phyloP scores from a whole-genome alignment of 92 coral and sea anemone genomes.

The Paramuricea clavata region DNA sequence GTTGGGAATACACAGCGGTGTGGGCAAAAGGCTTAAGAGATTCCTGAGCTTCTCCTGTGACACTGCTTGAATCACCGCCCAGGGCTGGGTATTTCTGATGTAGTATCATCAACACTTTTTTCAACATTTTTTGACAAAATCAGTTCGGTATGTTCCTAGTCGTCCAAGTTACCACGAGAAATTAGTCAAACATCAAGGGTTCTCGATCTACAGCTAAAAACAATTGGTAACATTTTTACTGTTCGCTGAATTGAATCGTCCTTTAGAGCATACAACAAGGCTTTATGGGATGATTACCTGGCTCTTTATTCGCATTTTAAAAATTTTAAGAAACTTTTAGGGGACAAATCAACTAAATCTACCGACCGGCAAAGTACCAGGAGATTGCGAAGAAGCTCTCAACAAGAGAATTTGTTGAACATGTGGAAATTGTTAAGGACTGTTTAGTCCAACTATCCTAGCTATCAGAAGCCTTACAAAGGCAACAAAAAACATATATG shows the following conservation, averaged over 20 bases:
- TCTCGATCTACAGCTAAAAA: too few species aligned
- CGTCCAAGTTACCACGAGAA: not conserved
- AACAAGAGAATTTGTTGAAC: not conserved
- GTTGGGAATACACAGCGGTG: not conserved
- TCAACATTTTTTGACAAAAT: not conserved
- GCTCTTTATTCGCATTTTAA: not conserved
- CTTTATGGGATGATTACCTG: not conserved
- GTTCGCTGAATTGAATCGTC: not conserved
- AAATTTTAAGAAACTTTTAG: not conserved
- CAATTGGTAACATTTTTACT: not conserved
- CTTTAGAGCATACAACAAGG: not conserved
- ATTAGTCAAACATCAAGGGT: too few species aligned
- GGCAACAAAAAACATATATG: not conserved
- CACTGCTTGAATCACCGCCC: not conserved
- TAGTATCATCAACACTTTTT: not conserved
- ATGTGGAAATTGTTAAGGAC: not conserved
- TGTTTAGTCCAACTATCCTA: not conserved
- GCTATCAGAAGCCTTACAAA: not conserved
- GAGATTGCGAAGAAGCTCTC: not conserved
- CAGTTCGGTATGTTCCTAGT: not conserved
- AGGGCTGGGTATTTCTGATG: not conserved
- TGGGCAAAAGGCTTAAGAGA: not conserved
- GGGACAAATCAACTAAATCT: not conserved
- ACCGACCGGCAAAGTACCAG: slow-evolving; percentile 15
- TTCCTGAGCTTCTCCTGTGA: not conserved